Conservation (phyloP, 2,888 invertebrate species). For the Cenopis cana region DNA sequence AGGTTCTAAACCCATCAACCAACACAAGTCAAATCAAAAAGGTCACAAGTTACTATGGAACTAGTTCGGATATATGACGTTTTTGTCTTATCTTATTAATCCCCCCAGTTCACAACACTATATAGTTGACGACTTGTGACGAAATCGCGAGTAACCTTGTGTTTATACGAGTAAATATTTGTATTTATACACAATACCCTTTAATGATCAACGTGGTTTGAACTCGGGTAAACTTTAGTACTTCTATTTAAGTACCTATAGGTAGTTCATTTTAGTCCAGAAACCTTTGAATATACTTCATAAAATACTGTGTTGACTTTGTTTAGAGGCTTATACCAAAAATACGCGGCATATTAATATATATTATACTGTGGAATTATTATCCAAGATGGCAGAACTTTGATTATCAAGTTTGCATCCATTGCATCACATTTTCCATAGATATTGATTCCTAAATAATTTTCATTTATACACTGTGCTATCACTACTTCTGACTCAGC, state of each 20-base stretch:
- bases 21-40: not conserved
- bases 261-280: not conserved
- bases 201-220: slow-evolving; percentile 8
- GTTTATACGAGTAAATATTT: slow-evolving; percentile 22
- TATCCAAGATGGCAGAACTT: too few relatives aligned
- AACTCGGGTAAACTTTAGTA: slow-evolving; percentile 2
- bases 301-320: not conserved
- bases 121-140: slow-evolving; percentile 19
- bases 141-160: slow-evolving; percentile 31
- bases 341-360: too few relatives aligned
- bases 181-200: slow-evolving; percentile 28
- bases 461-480: too few relatives aligned
- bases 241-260: not conserved
- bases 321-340: not conserved
- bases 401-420: not conserved
- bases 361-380: too few relatives aligned
- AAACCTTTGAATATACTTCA: not conserved
- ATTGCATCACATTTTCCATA: not conserved
- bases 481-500: not conserved
- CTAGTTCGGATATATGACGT: not conserved
- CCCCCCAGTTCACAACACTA: slow-evolving; percentile 3
- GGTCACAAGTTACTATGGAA: not conserved
- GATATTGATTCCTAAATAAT: not conserved
- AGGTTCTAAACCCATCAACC: not conserved
- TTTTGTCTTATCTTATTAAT: not conserved